phyloP scores from a whole-genome alignment of 1,140 invertebrate genomes.

The Caerostris extrusa region DNA sequence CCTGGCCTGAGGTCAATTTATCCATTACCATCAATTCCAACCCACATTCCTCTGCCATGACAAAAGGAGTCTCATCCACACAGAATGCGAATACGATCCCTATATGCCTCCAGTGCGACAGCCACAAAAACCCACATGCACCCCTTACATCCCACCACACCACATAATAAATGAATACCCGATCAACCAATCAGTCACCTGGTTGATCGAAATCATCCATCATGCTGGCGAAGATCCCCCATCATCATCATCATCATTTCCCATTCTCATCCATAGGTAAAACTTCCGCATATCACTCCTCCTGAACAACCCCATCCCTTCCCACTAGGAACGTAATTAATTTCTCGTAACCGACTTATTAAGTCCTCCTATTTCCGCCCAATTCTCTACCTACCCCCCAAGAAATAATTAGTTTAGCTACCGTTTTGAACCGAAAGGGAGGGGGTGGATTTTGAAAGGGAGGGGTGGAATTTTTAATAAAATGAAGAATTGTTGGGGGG shows the following conservation, averaged over 20 bases:
- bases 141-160: background rate
- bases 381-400: background rate
- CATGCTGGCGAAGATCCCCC: slow-evolving; percentile 3
- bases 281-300: slow-evolving; percentile 22
- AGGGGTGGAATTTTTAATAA: slow-evolving; percentile 58
- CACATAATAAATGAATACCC: slow-evolving; percentile 59
- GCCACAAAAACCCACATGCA: background rate
- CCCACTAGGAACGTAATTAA: slow-evolving; percentile 52
- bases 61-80: background rate
- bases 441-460: background rate
- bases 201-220: background rate
- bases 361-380: slow-evolving; percentile 54
- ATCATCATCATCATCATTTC: background rate
- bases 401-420: slow-evolving; percentile 71
- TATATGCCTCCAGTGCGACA: too few species aligned
- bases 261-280: background rate
- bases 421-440: background rate
- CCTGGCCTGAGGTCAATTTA: background rate
- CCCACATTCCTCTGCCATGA: background rate
- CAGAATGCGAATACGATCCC: slow-evolving; percentile 4
- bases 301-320: background rate
- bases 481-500: slow-evolving; percentile 16
- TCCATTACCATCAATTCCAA: background rate
- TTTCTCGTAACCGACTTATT: slow-evolving; percentile 75
- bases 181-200: slow-evolving; percentile 55